Evolutionary conservation across 2,888 invertebrate genomes (phyloP).

Genomic region (Drosophila heteroneura): DNA sequence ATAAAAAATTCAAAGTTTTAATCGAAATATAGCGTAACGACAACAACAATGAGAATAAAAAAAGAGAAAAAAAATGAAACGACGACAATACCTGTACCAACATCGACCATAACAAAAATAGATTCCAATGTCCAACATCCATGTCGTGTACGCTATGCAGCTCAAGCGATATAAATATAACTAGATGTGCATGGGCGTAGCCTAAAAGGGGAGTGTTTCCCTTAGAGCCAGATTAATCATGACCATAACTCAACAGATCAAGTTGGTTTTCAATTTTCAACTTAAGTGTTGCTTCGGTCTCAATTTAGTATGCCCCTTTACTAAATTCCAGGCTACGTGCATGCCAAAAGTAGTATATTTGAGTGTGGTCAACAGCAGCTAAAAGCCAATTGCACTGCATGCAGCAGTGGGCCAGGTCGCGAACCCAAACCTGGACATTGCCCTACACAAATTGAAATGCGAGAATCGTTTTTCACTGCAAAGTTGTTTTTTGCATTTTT

Average conservation of each 20-base stretch:
- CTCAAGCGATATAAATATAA: conserved; percentile 60
- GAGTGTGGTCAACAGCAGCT: conserved; percentile 12
- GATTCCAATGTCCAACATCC: conserved; percentile 45
- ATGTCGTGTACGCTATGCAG: conserved; percentile 56
- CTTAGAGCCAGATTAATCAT: neutral
- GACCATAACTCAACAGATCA: neutral
- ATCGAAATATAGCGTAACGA: conserved; percentile 75
- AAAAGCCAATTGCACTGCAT: conserved; percentile 62
- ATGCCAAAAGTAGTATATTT: neutral
- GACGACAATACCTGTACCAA: conserved; percentile 5
- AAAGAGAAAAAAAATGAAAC: neutral
- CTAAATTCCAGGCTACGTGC: neutral
- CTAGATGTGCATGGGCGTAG: neutral
- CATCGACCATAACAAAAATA: conserved; percentile 53
- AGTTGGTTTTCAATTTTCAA: neutral
- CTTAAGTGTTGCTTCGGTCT: neutral
- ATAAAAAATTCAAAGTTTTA: conserved; percentile 78
- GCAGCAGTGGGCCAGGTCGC: conserved; percentile 15
- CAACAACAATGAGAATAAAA: conserved; percentile 27
- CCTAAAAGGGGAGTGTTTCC: neutral
- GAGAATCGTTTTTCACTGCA: conserved; percentile 33
- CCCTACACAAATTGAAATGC: conserved; percentile 39
- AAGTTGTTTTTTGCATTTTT: conserved; percentile 14
- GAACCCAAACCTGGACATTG: conserved; percentile 3
- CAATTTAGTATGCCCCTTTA: neutral